Conservation (phyloP, 2,797 vertebrate species). For the Tarsius wallacei region DNA sequence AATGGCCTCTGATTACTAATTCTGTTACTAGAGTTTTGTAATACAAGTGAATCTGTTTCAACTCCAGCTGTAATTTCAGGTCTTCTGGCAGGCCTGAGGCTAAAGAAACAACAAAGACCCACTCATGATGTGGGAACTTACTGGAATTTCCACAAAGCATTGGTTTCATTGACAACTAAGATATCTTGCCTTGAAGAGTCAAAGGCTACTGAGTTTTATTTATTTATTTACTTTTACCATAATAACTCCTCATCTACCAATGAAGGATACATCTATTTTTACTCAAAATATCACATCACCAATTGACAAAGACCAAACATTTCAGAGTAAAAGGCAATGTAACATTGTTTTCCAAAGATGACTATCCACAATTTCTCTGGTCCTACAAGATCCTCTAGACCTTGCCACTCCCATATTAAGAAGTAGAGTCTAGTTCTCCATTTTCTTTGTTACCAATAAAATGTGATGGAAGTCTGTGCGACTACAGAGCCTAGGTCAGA, state of each 20-base stretch:
- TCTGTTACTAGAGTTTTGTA: background rate
- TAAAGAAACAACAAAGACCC: constrained; percentile 23
- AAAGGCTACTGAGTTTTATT: constrained; percentile 7
- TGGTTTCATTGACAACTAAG: constrained; percentile 20
- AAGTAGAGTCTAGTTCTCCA: background rate
- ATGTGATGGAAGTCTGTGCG: background rate
- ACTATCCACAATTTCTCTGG: background rate
- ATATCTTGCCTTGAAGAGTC: background rate
- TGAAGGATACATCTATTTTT: constrained; percentile 9
- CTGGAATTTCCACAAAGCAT: background rate
- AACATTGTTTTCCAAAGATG: constrained; percentile 30
- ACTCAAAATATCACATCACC: constrained; percentile 2
- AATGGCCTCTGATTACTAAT: background rate
- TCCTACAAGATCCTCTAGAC: constrained; percentile 5
- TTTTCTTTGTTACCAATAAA: constrained; percentile 23
- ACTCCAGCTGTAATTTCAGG: background rate
- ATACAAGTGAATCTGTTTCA: constrained; percentile 41
- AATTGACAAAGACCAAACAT: constrained; percentile 24
- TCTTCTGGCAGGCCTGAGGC: background rate
- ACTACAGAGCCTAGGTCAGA: background rate
- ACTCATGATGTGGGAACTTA: background rate
- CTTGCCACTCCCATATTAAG: background rate
- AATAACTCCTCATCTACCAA: constrained; percentile 35
- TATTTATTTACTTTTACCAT: constrained; percentile 15
- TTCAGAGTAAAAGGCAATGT: constrained; percentile 35